phyloP scores from a whole-genome alignment of 2,113 vertebrate species.

The Sterna hirundo region DNA sequence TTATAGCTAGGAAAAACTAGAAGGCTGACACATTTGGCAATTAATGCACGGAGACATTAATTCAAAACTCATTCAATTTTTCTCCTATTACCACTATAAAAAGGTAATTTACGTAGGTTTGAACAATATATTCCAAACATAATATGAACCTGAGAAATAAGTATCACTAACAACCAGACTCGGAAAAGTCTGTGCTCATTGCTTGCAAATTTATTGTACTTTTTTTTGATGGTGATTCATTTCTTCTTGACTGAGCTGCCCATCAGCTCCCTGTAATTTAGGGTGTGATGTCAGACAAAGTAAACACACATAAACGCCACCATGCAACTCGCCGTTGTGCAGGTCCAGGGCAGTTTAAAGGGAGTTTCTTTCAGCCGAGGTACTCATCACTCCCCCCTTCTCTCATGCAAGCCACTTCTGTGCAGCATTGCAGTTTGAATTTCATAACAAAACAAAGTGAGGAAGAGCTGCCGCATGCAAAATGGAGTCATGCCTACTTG shows the following conservation, averaged over 20 bases:
- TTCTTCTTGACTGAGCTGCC: neutral
- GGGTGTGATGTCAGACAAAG: neutral
- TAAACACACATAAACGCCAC: fast-evolving
- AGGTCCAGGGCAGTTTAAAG: neutral
- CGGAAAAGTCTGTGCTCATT: neutral
- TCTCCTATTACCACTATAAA: neutral
- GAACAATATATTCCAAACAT: neutral
- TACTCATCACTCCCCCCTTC: neutral
- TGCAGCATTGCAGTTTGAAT: neutral
- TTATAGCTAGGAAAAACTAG: neutral
- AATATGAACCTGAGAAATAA: neutral
- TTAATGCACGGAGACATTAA: neutral
- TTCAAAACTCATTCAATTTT: neutral
- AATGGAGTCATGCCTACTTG: neutral
- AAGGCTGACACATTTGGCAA: neutral
- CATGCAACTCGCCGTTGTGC: neutral
- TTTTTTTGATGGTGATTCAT: neutral
- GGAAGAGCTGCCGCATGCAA: neutral
- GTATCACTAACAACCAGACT: neutral
- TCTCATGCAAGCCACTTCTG: neutral
- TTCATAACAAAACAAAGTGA: neutral
- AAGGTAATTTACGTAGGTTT: neutral
- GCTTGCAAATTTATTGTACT: neutral
- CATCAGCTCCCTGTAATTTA: neutral
- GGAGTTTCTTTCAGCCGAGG: neutral